Percentiles rank a stretch among this genome's conserved stretches.
Evolutionary conservation across 92 coral and sea anemone species (phyloP).

Genomic region (Epizoanthus illoricatus): DNA sequence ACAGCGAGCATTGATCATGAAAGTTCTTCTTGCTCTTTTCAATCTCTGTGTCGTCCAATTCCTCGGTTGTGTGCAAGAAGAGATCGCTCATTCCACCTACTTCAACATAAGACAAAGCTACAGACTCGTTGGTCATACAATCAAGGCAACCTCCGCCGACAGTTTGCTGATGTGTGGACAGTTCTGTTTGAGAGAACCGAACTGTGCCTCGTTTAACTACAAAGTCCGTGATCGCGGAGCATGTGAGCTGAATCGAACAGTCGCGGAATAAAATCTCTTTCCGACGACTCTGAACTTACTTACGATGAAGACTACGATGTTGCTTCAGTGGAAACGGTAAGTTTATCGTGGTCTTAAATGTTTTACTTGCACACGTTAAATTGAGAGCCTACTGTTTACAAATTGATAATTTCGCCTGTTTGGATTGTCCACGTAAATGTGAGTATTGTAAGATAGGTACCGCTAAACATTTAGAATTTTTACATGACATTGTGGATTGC

Average conservation of each 20-base stretch:
- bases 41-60: neutral
- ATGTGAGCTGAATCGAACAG: constrained; percentile 8
- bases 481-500: too few species aligned
- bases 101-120: neutral
- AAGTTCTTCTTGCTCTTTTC: neutral
- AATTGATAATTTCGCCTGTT: too few species aligned
- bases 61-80: neutral
- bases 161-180: neutral
- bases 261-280: neutral
- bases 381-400: too few species aligned
- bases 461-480: too few species aligned
- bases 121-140: neutral
- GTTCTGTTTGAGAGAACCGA: neutral
- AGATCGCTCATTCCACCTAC: neutral
- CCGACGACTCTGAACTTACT: neutral
- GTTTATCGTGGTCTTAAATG: neutral
- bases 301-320: neutral
- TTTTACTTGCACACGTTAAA: too few species aligned
- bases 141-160: neutral
- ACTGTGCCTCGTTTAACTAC: neutral
- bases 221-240: neutral
- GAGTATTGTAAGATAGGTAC: too few species aligned
- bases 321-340: neutral
- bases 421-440: too few species aligned
- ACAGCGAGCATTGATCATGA: neutral